These are phyloP conservation scores for Orchesellides sinensis DNA, from an alignment of 2,888 invertebrate species.

Conservation along the genomic window DNA sequence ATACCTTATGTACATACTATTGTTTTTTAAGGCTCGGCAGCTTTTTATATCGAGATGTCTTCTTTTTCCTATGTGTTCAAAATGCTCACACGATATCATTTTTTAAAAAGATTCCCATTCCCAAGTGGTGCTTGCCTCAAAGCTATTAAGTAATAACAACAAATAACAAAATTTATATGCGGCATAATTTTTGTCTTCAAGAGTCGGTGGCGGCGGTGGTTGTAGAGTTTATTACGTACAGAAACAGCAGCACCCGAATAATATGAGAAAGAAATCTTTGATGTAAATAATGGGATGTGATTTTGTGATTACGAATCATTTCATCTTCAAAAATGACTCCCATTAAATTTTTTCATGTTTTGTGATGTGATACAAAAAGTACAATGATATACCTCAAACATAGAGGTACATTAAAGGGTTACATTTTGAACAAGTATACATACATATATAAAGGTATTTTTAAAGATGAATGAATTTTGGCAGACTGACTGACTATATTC, in stretches of 20 bases:
- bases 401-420: no score
- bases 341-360: no score
- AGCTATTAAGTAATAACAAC: conserved; percentile 7
- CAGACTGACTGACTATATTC: background rate
- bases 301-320: background rate
- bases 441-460: conserved; percentile 7
- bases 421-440: no score
- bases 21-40: conserved; percentile 21
- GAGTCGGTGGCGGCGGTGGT: background rate
- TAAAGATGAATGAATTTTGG: conserved; percentile 11
- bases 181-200: background rate
- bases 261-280: background rate
- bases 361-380: no score
- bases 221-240: no score
- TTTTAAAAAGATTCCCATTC: background rate
- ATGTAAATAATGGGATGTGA: background rate
- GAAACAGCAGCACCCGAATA: background rate
- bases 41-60: no score
- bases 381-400: no score
- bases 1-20: background rate
- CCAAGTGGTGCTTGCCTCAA: background rate
- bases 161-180: conserved; percentile 19
- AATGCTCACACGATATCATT: background rate
- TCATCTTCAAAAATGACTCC: background rate
- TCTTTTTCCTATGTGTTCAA: no score